Base-by-base conservation (phyloP, 2,113 vertebrate genomes). In the Prunella fulvescens region DNA sequence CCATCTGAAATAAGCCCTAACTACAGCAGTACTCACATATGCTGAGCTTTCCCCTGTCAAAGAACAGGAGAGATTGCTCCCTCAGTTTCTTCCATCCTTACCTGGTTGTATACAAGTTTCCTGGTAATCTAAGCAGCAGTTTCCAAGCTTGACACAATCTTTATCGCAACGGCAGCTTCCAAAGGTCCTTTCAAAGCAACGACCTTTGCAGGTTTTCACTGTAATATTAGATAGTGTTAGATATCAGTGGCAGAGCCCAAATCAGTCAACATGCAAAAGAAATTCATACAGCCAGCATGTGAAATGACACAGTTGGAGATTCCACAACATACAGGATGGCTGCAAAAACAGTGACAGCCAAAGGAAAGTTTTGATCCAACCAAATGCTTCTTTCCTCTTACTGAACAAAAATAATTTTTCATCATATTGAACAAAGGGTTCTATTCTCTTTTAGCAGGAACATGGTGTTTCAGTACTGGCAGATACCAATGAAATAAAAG, bases 201-300 rank as follows among this genome's bases (percentile, higher is more conserved):
- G 98, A 65, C 98, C 98, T 97, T 98, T 98, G 94, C 98, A 98
- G 80, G 98, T 98, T 97, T 97, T 98, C 84, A 98, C 98, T 98
- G 97, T 87, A 98, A 98, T 42, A 87, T 62, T 35, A 64, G 83
- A 91, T 29, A 72, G 71, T 37, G 35, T 94, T 85, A 94, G 72
- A 83, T 57, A 28, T 73, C 73, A 93, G 76, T n/a, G 33, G n/a
- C 64, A 77, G 66, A 81, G 64, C 35, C 57, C 79, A 39, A 45
- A 85, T 72, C 69, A 67, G 65, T 64, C 60, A 80, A 45, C 12
- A 37, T n/a, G 28, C 79, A 76, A 48, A 83, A 86, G 22, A 78
- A 77, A 81, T 18, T 1, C 39, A 4, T 8, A 81, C n/a, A 17
- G 35, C 61, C 74, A 83, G 47, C 0, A 0, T 40, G 45, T 42